A percentile compares a stretch with the other conserved stretches of the same genome.
Evolutionary conservation across 2,113 vertebrate species (phyloP).

Genomic region (Caranx ignobilis): DNA sequence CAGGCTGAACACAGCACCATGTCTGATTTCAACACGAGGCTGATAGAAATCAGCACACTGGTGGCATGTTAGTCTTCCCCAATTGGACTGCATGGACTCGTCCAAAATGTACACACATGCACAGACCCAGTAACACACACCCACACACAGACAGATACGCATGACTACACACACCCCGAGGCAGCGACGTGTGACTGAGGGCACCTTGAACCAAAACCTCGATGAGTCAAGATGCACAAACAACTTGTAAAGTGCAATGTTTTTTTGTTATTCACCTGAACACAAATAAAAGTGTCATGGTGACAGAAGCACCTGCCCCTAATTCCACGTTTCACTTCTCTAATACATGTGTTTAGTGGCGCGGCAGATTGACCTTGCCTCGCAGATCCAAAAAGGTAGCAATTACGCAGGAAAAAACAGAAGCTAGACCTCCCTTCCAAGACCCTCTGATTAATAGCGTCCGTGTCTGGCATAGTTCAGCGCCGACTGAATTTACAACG

Average conservation of each 20-base stretch:
- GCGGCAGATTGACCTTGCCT: constrained; percentile 50
- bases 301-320: constrained; percentile 27
- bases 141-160: constrained; percentile 5
- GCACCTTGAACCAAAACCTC: constrained; percentile 33
- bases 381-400: constrained; percentile 40
- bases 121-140: neutral
- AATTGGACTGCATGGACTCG: constrained; percentile 24
- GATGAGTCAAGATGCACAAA: constrained; percentile 62
- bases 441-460: constrained; percentile 61
- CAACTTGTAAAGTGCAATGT: constrained; percentile 58
- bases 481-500: constrained; percentile 70
- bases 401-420: constrained; percentile 56
- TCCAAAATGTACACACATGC: constrained; percentile 19
- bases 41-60: constrained; percentile 62
- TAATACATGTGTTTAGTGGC: constrained; percentile 63
- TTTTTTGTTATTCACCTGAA: constrained; percentile 51
- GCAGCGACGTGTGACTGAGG: constrained; percentile 22
- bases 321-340: constrained; percentile 33
- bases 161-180: neutral
- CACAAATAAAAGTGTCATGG: constrained; percentile 60
- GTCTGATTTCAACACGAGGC: constrained; percentile 55
- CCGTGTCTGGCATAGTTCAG: constrained; percentile 49
- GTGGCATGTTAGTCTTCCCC: constrained; percentile 31
- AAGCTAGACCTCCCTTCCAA: constrained; percentile 40
- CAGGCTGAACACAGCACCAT: constrained; percentile 25